Conservation (phyloP, 35 echinoderm and acorn worm species). For the Patiria miniata region DNA sequence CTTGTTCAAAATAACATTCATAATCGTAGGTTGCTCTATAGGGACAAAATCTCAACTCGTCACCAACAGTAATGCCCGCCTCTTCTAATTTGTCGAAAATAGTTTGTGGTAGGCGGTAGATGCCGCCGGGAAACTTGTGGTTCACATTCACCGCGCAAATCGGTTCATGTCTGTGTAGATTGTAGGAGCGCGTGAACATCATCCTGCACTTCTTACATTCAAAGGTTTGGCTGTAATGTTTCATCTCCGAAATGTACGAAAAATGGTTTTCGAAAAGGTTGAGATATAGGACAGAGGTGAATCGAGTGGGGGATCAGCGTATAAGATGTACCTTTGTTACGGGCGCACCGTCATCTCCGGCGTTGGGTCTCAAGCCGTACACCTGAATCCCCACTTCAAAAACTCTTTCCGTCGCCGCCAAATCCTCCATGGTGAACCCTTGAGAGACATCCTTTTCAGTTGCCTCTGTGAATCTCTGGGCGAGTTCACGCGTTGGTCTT, state of each 20-base stretch:
- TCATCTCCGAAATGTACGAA: background rate
- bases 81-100: constrained; percentile 35
- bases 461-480: background rate
- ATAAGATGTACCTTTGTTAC: background rate
- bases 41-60: constrained; percentile 14
- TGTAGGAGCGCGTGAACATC: background rate
- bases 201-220: background rate
- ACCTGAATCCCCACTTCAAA: constrained; percentile 11
- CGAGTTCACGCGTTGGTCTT: background rate
- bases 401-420: background rate
- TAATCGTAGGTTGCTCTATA: constrained; percentile 36
- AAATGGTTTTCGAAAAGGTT: constrained; percentile 9
- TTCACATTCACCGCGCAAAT: background rate
- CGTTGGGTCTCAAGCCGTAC: background rate
- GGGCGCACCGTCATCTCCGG: background rate
- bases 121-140: constrained; percentile 7
- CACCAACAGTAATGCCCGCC: constrained; percentile 24
- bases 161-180: background rate
- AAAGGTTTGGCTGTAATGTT: constrained; percentile 1
- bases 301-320: background rate
- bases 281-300: background rate
- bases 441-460: background rate
- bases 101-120: background rate
- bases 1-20: constrained; percentile 30
- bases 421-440: background rate